Evolutionary conservation across 1,140 invertebrate species (phyloP), one percentile per base, ranked within the genome.

Genomic region (Linepithema humile): DNA sequence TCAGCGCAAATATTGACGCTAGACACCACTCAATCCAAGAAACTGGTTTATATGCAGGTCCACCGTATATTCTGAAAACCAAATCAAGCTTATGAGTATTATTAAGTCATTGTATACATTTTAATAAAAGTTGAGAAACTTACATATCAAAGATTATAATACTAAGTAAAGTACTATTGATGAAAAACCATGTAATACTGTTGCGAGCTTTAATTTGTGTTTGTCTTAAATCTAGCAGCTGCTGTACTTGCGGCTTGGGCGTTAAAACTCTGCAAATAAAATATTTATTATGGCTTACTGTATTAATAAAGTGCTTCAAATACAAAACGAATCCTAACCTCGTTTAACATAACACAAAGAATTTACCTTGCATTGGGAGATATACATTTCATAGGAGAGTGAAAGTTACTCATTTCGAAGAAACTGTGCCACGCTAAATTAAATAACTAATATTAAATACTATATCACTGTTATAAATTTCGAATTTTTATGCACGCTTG

Each of bases 241-340:
- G 92, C 60, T 93, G 88, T 6, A 93, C 92, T 69, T 93, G 91
- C 17, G 93, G 92, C 67, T 93, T 93, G 4, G 93, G 88, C 23
- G 92, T 91, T 38, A 93, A 82, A 72, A 92, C 86, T 75, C 93
- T 93, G 48, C 2, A 75, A 90, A 65, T 62, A 65, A 55, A 64
- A 23, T 20, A 82, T 67, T 23, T 62, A 50, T 60, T 32, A 50
- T 20, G 32, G 23, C 35, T 35, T 43, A n/a, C n/a, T n/a, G n/a
- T n/a, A n/a, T 45, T 2, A 40, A 12, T 29, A 17, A 3, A 67
- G 3, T 15, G 23, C 64, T 29, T 45, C 62, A n/a, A n/a, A n/a
- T 15, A 23, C 0, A 17, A 50, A 5, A 43, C 5, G 1, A 35
- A 17, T 15, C 5, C 1, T 83, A 35, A 65, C 59, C 65, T 65